These are phyloP conservation scores for Strix aluco DNA, from an alignment of 2,113 vertebrate species.

Conservation along the genomic window DNA sequence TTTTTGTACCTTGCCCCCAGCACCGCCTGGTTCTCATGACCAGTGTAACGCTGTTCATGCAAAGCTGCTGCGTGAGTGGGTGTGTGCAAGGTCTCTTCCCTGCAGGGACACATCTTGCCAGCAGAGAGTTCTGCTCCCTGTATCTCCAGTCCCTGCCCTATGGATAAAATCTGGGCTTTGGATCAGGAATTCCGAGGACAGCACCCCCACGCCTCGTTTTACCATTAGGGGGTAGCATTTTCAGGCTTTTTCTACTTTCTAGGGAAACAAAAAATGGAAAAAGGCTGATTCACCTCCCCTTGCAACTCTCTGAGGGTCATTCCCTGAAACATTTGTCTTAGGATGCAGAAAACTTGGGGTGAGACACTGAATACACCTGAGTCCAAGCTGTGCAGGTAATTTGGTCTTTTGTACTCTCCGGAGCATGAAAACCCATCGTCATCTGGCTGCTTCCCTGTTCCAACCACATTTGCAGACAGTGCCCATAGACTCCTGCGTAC, in stretches of 20 bases:
- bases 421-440: neutral
- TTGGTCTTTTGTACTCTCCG: neutral
- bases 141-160: neutral
- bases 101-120: neutral
- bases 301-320: neutral
- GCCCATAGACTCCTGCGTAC: neutral
- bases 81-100: neutral
- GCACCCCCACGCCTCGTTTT: neutral
- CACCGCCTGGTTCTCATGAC: neutral
- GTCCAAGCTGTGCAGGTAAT: neutral
- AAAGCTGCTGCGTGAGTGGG: neutral
- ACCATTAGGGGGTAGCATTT: constrained; percentile 36
- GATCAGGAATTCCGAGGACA: neutral
- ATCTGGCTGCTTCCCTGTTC: neutral
- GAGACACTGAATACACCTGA: neutral
- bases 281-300: neutral
- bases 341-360: neutral
- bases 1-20: neutral
- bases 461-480: neutral
- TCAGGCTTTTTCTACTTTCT: constrained; percentile 7
- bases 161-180: neutral
- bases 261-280: neutral
- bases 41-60: fast-evolving
- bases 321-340: neutral
- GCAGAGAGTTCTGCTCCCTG: neutral